These are phyloP conservation scores for Reticulitermes lucifugus DNA, from an alignment of 2,888 invertebrate species.

Conservation along the genomic window DNA sequence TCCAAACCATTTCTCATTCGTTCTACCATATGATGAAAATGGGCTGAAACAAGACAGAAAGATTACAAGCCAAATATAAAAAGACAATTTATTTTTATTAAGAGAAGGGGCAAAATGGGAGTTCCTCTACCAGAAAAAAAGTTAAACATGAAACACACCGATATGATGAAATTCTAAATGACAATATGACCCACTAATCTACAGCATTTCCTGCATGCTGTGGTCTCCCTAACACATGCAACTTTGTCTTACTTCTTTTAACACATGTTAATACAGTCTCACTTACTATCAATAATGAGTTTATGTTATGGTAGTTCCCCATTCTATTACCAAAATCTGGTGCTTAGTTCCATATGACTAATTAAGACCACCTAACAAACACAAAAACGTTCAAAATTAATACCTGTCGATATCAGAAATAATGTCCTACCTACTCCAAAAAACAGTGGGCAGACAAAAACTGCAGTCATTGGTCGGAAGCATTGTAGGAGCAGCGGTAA, in stretches of 20 bases:
- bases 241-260: too few species aligned
- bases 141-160: too few species aligned
- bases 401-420: not conserved
- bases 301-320: not conserved
- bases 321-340: too few species aligned
- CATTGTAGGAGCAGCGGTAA: conserved; percentile 89
- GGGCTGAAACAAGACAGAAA: conserved; percentile 71
- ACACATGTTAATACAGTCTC: not conserved
- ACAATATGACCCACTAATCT: not conserved
- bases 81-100: too few species aligned
- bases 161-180: too few species aligned
- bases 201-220: too few species aligned
- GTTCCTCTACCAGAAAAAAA: too few species aligned
- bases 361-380: not conserved
- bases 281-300: not conserved
- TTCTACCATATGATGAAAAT: conserved; percentile 92
- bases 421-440: conserved; percentile 83
- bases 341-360: too few species aligned
- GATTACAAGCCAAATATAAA: too few species aligned
- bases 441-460: conserved; percentile 88
- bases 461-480: conserved; percentile 77
- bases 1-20: conserved; percentile 78
- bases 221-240: too few species aligned
- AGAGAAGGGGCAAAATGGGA: too few species aligned
- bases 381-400: not conserved